Base-by-base conservation (phyloP, 2,888 invertebrate genomes). In the Clivina fossor region DNA sequence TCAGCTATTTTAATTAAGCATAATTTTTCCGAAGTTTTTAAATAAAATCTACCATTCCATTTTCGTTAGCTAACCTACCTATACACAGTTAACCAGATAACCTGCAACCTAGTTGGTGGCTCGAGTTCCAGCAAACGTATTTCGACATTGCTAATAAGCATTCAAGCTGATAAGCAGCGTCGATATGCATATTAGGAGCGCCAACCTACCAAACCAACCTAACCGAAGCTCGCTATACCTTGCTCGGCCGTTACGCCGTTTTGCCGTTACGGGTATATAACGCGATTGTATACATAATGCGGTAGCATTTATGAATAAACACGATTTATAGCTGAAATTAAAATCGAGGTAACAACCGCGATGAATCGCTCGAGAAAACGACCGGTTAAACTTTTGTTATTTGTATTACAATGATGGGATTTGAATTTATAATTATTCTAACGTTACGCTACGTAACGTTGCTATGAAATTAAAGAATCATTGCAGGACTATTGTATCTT, bases 161-260 rank as follows among this genome's bases (percentile, higher is more conserved):
- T 30, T 16, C 3, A n/a, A n/a, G 19, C 32, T 32, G 51, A 51
- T 51, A 51, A 51, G 28, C 30, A 40, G 33, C 41, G 22, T 43
- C 51, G 51, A 51, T 51, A 51, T 51, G 51, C 51, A 51, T 51
- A 51, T 51, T 51, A 51, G n/a, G n/a, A n/a, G 33, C 41, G 20
- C 33, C 51, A 43, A 51, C 41, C 51, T 41, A 51, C 41, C 43
- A 32, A 41, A 26, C 43, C 38, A 38, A 18, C 43, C 22, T n/a
- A n/a, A n/a, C n/a, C n/a, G n/a, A n/a, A n/a, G n/a, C n/a, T n/a
- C n/a, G n/a, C n/a, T n/a, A n/a, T n/a, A n/a, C n/a, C n/a, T n/a
- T n/a, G n/a, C n/a, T n/a, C n/a, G n/a, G n/a, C n/a, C n/a, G n/a
- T n/a, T n/a, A n/a, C n/a, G n/a, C n/a, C n/a, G n/a, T n/a, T n/a